phyloP scores from a whole-genome alignment of 1,140 invertebrate genomes.

The Limonius californicus region DNA sequence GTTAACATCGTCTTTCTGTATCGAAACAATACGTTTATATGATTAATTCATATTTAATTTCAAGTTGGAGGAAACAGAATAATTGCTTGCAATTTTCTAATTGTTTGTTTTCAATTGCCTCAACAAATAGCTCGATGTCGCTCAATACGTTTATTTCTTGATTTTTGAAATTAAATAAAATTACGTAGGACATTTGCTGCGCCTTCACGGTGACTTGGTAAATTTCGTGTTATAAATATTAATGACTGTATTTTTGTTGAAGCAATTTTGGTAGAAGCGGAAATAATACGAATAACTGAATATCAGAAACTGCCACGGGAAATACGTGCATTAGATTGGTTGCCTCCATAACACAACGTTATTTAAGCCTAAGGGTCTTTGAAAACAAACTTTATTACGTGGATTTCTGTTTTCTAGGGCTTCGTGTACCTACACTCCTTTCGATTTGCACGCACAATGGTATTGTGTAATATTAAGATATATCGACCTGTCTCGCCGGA shows the following conservation, averaged over 20 bases:
- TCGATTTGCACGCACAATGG: background rate
- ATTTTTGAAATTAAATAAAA: background rate
- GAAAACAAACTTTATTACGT: slow-evolving; percentile 1
- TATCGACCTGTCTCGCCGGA: background rate
- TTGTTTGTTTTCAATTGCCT: background rate
- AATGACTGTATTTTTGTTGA: background rate
- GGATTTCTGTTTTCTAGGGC: background rate
- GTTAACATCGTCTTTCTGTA: too few relatives aligned
- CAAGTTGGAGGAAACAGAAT: too few relatives aligned
- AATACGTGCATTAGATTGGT: background rate
- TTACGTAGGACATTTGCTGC: background rate
- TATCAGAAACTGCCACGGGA: slow-evolving; percentile 1
- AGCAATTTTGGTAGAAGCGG: slow-evolving; percentile 1
- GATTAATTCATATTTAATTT: too few relatives aligned
- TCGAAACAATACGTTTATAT: too few relatives aligned
- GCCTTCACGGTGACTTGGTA: background rate
- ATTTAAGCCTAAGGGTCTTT: background rate
- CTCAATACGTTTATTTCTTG: background rate
- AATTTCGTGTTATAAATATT: background rate
- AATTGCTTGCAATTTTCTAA: background rate
- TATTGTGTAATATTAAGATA: background rate
- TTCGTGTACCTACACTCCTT: background rate
- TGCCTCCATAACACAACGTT: background rate
- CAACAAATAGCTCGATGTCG: background rate
- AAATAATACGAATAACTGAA: slow-evolving; percentile 1